Evolutionary conservation across 1,140 invertebrate genomes (phyloP), one percentile per base, ranked within the genome.

Genomic region (Drosophila subpulchrella): DNA sequence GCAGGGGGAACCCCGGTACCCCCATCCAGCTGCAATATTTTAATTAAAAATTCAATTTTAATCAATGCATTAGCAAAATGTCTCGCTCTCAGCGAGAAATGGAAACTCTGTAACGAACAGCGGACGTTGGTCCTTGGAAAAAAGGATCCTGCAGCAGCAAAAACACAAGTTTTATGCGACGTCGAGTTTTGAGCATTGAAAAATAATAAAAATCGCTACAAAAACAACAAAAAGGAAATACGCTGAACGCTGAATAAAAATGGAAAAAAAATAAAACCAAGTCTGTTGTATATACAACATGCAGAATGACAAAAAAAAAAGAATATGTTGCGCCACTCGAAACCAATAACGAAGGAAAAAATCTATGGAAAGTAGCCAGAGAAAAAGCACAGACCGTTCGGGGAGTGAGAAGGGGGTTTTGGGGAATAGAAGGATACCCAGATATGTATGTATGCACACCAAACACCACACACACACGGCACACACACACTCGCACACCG

Each of bases 21-120:
- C 63, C 4, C 20, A 6, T 6, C 32, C 63, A 27, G 27, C 42
- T 70, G 17, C 78, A 75, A 90, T 91, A 91, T 91, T 91, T 91
- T 91, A 91, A 91, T 91, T 91, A 91, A 91, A 91, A 91, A 91
- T 91, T 91, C 88, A 91, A 91, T 91, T 91, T 91, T 90, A 90
- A 91, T 91, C 88, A 91, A 91, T 91, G 88, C 88, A 91, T 91
- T 91, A 91, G 88, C 79, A 89, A 88, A 88, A 88, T 88, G 84
- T 89, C 84, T 88, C 84, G 84, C 79, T 88, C 78, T 81, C 77
- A 81, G 81, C 73, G 70, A 57, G 70, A 75, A 71, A 66, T 57
- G 68, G 82, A 58, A 78, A 81, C 82, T 68, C 55, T 72, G 78
- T 75, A 81, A 72, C 78, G 51, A 75, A 61, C 77, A 56, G 62